Conservation (phyloP, 2,113 vertebrate species). For the Scytalopus superciliaris region DNA sequence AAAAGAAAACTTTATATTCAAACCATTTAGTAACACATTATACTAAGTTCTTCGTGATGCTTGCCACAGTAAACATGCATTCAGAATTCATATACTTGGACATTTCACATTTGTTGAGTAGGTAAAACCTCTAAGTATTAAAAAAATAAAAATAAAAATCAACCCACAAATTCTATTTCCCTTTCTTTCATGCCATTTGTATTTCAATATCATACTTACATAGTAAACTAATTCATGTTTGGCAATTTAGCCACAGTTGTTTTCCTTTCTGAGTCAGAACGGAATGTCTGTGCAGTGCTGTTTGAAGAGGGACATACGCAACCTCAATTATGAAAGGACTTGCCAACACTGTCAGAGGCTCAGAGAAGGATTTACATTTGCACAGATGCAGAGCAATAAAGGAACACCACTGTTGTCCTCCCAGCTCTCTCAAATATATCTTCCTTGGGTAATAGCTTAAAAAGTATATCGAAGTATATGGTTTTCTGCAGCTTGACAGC, state of each 20-base stretch:
- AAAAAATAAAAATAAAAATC: neutral
- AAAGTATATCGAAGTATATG: neutral
- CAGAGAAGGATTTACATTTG: conserved; percentile 1
- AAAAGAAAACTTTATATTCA: neutral
- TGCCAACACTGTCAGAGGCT: neutral
- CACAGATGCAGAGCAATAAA: neutral
- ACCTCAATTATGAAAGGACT: neutral
- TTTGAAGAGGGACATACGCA: neutral
- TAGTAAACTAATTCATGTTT: neutral
- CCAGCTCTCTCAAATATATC: neutral
- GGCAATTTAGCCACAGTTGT: neutral
- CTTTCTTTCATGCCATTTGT: neutral
- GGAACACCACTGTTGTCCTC: neutral
- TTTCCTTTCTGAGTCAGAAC: neutral
- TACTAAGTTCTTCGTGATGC: neutral
- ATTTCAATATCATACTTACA: neutral
- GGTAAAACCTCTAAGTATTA: neutral
- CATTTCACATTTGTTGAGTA: neutral
- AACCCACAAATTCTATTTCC: neutral
- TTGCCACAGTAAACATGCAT: neutral
- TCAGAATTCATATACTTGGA: neutral
- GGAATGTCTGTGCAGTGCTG: neutral
- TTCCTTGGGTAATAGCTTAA: neutral
- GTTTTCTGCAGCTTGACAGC: neutral
- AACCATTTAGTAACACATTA: neutral